Conservation (phyloP, 2,113 vertebrate genomes). For the Eupsittula cactorum region DNA sequence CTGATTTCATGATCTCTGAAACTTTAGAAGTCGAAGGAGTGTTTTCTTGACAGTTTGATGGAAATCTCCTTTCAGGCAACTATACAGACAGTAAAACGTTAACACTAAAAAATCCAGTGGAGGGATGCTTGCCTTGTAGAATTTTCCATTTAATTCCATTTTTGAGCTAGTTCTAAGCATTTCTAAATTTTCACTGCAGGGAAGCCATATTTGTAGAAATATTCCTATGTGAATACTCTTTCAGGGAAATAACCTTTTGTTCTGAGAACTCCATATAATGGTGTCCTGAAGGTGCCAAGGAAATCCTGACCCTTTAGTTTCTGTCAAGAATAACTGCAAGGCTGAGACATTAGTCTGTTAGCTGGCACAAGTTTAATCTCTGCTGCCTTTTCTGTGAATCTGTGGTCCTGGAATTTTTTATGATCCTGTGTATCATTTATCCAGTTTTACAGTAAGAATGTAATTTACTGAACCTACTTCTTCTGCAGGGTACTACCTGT, state of each 20-base stretch:
- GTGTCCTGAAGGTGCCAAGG: background rate
- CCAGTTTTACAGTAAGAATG: background rate
- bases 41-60: background rate
- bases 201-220: background rate
- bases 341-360: background rate
- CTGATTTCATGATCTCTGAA: background rate
- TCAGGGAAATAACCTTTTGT: background rate
- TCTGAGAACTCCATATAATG: background rate
- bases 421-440: background rate
- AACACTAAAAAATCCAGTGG: background rate
- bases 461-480: background rate
- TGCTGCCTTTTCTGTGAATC: background rate
- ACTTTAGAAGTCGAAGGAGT: background rate
- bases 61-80: background rate
- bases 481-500: background rate
- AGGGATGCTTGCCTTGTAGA: background rate
- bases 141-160: background rate
- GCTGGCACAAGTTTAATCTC: background rate
- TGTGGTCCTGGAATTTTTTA: background rate
- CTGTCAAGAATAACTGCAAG: background rate
- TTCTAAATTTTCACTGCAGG: background rate
- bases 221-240: background rate
- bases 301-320: background rate
- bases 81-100: accelerated
- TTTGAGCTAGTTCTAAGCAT: background rate